Base-by-base conservation (phyloP, 2,797 vertebrate species). In the Neopelma chrysocephalum region DNA sequence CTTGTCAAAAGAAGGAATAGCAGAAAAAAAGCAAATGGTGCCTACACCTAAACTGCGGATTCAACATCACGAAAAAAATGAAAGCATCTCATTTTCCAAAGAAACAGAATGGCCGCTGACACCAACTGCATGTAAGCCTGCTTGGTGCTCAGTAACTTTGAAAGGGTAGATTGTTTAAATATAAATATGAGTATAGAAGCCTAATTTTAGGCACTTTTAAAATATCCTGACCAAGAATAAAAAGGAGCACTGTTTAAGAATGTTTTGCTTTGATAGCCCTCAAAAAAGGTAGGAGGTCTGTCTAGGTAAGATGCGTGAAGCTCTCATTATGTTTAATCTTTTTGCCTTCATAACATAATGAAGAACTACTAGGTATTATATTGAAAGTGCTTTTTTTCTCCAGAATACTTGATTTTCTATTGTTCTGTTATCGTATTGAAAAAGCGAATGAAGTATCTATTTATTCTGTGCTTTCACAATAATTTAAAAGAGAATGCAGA, bases 261-360 rank as follows among this genome's bases (percentile, higher is more conserved):
- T 79, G 53, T 58, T 81, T 93, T 89, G 51, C 95, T 97, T 96
- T 95, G 83, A 95, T 84, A 94, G 43, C 48, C 73, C 81, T 76
- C 77, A 96, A 96, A 96, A 96, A 87, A 93, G 92, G 93, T 96
- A 96, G 94, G 94, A 93, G 94, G 95, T 96, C 95, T 96, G 93
- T 89, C 54, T 76, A 90, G 86, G 92, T 87, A 95, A 86, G 76
- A 94, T 87, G 92, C 86, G 43, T 88, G 83, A 93, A 96, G 60
- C 77, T 94, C 81, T 96, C 92, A 92, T 89, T 93, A 94, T 82
- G 92, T 96, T 96, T 95, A 84, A 97, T 94, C 94, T 90, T 95
- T 95, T 34, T 90, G 81, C 77, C 91, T 95, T 96, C 92, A 95
- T 96, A 94, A 80, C 92, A 93, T 84, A 93, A 96, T 94, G 92